A percentile compares a stretch with the other conserved stretches of the same genome.
Evolutionary conservation across 2,888 invertebrate genomes (phyloP).

Genomic region (Neoascia interrupta): DNA sequence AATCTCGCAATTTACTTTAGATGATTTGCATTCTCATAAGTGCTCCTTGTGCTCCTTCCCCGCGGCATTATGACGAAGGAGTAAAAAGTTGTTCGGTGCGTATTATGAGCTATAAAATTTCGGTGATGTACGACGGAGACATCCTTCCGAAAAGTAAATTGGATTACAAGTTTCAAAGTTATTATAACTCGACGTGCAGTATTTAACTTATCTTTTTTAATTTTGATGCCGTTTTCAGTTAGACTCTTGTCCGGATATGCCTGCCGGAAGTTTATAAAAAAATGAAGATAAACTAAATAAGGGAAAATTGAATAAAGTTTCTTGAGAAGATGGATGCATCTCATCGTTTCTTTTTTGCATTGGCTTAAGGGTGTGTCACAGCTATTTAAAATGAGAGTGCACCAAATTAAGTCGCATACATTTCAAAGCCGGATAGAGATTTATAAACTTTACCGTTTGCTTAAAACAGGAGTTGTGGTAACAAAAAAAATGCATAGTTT

Average conservation of each 20-base stretch:
- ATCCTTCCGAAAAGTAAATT: slow-evolving; percentile 45
- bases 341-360: too few species aligned
- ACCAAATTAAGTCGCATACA: too few species aligned
- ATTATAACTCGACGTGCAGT: slow-evolving; percentile 36
- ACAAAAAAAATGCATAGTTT: too few species aligned
- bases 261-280: slow-evolving; percentile 14
- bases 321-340: slow-evolving; percentile 3
- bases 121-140: slow-evolving; percentile 1
- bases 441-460: too few species aligned
- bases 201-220: slow-evolving; percentile 40
- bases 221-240: slow-evolving; percentile 5
- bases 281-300: slow-evolving; percentile 9
- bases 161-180: slow-evolving; percentile 49
- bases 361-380: too few species aligned
- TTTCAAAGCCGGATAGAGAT: too few species aligned
- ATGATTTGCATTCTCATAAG: slow-evolving; percentile 21
- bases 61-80: slow-evolving; percentile 1
- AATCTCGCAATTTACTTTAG: slow-evolving; percentile 17
- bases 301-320: slow-evolving; percentile 8
- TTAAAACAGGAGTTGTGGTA: too few species aligned
- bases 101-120: slow-evolving; percentile 18
- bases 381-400: too few species aligned
- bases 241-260: not conserved
- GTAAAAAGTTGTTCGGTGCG: slow-evolving; percentile 17
- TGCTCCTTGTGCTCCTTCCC: slow-evolving; percentile 10